phyloP scores from a whole-genome alignment of 2,797 vertebrate genomes.

The Molothrus aeneus region DNA sequence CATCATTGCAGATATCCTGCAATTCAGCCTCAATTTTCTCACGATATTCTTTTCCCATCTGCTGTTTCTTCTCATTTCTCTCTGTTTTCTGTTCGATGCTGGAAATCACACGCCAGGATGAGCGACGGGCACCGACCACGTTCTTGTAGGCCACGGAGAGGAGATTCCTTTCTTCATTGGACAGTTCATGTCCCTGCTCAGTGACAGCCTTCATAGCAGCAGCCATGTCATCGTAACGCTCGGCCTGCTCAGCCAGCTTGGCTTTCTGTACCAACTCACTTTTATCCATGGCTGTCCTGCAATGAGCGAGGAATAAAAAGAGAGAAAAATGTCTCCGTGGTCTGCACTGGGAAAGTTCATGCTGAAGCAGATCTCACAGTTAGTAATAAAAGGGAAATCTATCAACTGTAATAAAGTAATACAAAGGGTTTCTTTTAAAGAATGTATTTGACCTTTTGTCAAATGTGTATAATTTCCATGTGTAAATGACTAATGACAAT shows the following conservation, averaged over 20 bases:
- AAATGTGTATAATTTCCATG: background rate
- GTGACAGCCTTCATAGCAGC: constrained; percentile 95
- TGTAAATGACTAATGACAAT: background rate
- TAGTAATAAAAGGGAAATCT: background rate
- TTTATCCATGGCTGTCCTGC: constrained; percentile 91
- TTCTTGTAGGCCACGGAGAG: constrained; percentile 99
- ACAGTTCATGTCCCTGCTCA: constrained; percentile 90
- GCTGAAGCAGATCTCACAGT: background rate
- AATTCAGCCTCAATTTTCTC: constrained; percentile 94
- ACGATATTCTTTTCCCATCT: constrained; percentile 95
- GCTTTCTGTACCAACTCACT: constrained; percentile 98
- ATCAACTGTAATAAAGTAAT: background rate
- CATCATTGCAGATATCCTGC: constrained; percentile 95
- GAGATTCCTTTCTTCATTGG: constrained; percentile 96
- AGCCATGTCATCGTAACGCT: constrained; percentile 98
- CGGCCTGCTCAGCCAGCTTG: constrained; percentile 97
- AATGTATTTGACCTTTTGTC: background rate
- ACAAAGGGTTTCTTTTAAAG: background rate
- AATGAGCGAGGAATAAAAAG: background rate
- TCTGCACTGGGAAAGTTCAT: background rate
- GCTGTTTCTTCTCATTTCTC: constrained; percentile 95
- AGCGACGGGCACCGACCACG: constrained; percentile 96
- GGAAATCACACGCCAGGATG: constrained; percentile 97
- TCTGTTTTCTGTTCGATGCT: constrained; percentile 98
- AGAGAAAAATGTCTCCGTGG: background rate